Evolutionary conservation across 2,888 invertebrate species (phyloP), one percentile per base, ranked within the genome.

Genomic region (Tridacna crocea): DNA sequence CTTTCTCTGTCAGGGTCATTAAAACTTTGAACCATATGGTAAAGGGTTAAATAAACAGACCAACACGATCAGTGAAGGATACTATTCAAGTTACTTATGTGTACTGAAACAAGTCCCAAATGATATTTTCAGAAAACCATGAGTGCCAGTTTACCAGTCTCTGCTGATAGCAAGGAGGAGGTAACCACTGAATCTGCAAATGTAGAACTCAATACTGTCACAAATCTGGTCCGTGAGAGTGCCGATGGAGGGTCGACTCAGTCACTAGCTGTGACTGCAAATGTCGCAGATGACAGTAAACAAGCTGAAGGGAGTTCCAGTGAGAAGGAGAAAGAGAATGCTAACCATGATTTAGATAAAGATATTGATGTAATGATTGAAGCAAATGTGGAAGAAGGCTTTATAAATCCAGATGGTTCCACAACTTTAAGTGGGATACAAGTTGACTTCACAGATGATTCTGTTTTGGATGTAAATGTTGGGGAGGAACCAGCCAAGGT

Each of bases 281-380:
- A 60, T 15, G 55, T 68, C n/a, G 22, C 15, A 19, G 60, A 77
- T 6, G 48, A 60, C 19, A 73, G 51, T 6, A 74, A 68, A 12
- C 58, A 46, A 47, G 51, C n/a, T 17, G 75, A 77, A 19, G 60
- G 70, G 60, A 75, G 72, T 75, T 73, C 73, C 24, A 74, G 76
- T 26, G 75, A 74, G 46, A 79, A 81, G 61, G 81, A 80, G 26
- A 72, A 78, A 60, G 65, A 51, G 19, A 65, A 75, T 79, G 77
- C 51, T 22, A 51, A 48, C 66, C 19, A 65, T 66, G 84, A 83
- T 77, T 55, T 84, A 51, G 81, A 80, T 75, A 79, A 85, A 72
- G 83, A 85, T 26, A 80, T 80, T 74, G 83, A 82, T 83, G 79
- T 75, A 55, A 79, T 84, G 80, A 58, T 80, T 68, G 84, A 84